Base-by-base conservation (phyloP, 2,888 invertebrate genomes). In the Eucriotettix oculatus region DNA sequence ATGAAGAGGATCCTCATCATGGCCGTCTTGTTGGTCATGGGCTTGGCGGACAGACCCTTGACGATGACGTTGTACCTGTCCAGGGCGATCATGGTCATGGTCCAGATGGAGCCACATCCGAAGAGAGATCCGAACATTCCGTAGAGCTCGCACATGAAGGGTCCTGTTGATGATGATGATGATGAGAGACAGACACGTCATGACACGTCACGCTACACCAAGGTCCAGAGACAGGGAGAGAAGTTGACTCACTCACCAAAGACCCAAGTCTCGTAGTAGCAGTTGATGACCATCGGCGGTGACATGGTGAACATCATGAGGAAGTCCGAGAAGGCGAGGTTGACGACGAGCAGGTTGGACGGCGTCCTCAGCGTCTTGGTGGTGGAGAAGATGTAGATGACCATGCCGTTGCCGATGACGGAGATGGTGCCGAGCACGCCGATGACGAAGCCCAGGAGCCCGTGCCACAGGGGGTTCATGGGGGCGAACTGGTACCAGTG, bases 51-150 rank as follows among this genome's bases (percentile, higher is more conserved):
- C 67, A 94, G 79, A 67, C 92, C 90, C 68, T 90, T 90, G 44
- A 93, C 93, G 70, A 95, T 95, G 60, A 94, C 94, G 72, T 90
- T 90, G 79, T 94, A 95, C 67, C 95, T 82, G 73, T 95, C 94
- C 69, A 92, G 81, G 60, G 94, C 89, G 67, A 95, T 93, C 83
- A 87, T 84, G n/a, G 87, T 86, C 90, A 94, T 90, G 41, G 90
- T 87, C 90, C 92, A 93, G 69, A 95, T 95, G 61, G 93, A 94
- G 67, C 81, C 82, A 71, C 91, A 89, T 62, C 95, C 95, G 70
- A 88, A 92, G 61, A 93, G 78, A 48, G 92, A 93, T 48, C 94
- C 94, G 59, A 84, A 78, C 75, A 90, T 84, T 52, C 84, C 93
- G 73, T 95, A 94, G 3, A 95, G 69, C 73, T 93, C 87, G 72